Percentiles rank a stretch among this genome's conserved stretches.
These are phyloP conservation scores for Brenthis daphne DNA, from an alignment of 2,888 invertebrate species.

Conservation along the genomic window DNA sequence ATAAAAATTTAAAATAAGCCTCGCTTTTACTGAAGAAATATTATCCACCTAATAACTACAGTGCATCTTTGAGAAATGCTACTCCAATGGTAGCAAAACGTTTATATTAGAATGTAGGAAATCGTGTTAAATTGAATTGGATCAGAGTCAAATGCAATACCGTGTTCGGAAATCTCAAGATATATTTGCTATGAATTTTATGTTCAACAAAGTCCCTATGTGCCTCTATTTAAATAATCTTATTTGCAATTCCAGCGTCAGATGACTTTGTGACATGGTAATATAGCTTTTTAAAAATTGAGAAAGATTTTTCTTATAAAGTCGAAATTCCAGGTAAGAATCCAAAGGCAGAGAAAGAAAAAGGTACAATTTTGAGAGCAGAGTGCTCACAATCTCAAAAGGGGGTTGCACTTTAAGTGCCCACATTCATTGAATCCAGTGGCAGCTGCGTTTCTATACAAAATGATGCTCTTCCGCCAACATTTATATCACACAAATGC, in stretches of 20 bases:
- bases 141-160: constrained; percentile 24
- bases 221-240: constrained; percentile 22
- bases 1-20: neutral
- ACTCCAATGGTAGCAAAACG: constrained; percentile 2
- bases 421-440: constrained; percentile 32
- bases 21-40: neutral
- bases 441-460: constrained; percentile 34
- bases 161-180: constrained; percentile 13
- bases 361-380: constrained; percentile 15
- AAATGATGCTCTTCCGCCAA: constrained; percentile 31
- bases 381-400: constrained; percentile 20
- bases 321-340: constrained; percentile 9
- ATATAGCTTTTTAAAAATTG: constrained; percentile 8
- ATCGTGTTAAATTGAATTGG: constrained; percentile 18
- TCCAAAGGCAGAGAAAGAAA: constrained; percentile 3
- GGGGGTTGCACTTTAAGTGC: constrained; percentile 29
- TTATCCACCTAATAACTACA: neutral
- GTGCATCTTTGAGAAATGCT: neutral
- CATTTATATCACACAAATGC: constrained; percentile 24
- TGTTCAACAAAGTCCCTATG: constrained; percentile 5
- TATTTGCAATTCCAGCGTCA: constrained; percentile 13
- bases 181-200: constrained; percentile 16
- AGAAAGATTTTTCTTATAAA: neutral
- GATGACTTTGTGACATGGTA: neutral
- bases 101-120: neutral